A percentile compares a stretch with the other conserved stretches of the same genome.
phyloP scores from a whole-genome alignment of 2,888 invertebrate genomes.

The Spisula subtruncata region DNA sequence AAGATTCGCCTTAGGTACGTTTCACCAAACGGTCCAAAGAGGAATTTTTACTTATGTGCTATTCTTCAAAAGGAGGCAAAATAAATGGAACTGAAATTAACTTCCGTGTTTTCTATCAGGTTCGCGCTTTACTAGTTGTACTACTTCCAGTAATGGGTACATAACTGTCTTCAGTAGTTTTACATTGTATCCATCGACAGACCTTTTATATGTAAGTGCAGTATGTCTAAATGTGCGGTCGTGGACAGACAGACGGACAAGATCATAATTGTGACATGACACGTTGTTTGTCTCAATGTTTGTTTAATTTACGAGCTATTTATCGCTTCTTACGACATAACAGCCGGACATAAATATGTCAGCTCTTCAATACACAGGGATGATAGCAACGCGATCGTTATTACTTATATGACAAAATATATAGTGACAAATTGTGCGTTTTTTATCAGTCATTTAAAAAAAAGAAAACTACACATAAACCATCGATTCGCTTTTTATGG shows the following conservation, averaged over 20 bases:
- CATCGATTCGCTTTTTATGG: slow-evolving; percentile 20
- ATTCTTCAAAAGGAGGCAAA: too few species aligned
- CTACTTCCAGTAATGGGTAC: neutral
- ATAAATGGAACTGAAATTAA: too few species aligned
- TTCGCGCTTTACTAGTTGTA: too few species aligned
- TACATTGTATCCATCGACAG: too few species aligned
- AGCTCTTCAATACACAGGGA: neutral
- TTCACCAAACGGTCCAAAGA: too few species aligned
- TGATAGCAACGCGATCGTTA: neutral
- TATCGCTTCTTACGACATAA: slow-evolving; percentile 11
- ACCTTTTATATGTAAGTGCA: too few species aligned
- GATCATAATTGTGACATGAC: neutral
- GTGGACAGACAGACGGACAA: neutral
- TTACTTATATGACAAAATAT: slow-evolving; percentile 18
- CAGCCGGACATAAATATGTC: neutral
- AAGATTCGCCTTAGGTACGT: too few species aligned
- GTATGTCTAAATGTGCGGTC: too few species aligned
- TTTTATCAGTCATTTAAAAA: neutral
- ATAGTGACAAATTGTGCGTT: neutral
- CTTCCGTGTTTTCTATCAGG: too few species aligned
- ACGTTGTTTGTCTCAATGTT: slow-evolving; percentile 10
- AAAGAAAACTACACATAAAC: neutral
- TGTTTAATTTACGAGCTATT: slow-evolving; percentile 8
- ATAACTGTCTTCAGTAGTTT: neutral
- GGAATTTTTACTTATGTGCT: too few species aligned